Evolutionary conservation across 2,113 vertebrate species (phyloP).

Genomic region (Leptobrachium leishanense): DNA sequence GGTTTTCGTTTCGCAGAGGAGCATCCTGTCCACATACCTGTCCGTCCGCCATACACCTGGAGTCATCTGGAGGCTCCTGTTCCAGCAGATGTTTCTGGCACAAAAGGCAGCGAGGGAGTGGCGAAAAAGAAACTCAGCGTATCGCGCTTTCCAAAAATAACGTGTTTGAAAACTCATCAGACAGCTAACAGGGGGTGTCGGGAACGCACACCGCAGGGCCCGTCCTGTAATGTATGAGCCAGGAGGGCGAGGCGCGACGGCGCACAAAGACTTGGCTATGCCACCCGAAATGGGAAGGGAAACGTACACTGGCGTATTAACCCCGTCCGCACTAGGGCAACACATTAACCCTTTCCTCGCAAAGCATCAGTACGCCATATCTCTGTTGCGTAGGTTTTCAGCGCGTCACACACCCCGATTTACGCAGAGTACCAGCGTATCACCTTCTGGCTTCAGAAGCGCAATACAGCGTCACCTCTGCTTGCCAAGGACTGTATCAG

Average conservation of each 20-base stretch:
- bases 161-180: not conserved
- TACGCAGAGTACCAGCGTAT: not conserved
- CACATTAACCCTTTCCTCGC: not conserved
- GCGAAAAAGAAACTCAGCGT: not conserved
- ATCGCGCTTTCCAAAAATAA: not conserved
- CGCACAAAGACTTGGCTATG: constrained; percentile 2
- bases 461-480: not conserved
- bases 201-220: not conserved
- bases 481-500: not conserved
- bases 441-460: not conserved
- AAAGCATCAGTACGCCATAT: not conserved
- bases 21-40: constrained; percentile 5
- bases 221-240: not conserved
- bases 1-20: not conserved
- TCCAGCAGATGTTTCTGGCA: not conserved
- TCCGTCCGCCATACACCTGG: constrained; percentile 26
- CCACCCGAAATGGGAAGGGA: not conserved
- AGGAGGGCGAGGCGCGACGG: not conserved
- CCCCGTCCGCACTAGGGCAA: not conserved
- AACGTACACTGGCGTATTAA: not conserved
- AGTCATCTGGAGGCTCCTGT: not conserved
- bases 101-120: constrained; percentile 13
- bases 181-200: not conserved
- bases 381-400: not conserved
- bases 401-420: not conserved